These are phyloP conservation scores for Cyaniris semiargus DNA, from an alignment of 2,888 invertebrate species.

Conservation along the genomic window DNA sequence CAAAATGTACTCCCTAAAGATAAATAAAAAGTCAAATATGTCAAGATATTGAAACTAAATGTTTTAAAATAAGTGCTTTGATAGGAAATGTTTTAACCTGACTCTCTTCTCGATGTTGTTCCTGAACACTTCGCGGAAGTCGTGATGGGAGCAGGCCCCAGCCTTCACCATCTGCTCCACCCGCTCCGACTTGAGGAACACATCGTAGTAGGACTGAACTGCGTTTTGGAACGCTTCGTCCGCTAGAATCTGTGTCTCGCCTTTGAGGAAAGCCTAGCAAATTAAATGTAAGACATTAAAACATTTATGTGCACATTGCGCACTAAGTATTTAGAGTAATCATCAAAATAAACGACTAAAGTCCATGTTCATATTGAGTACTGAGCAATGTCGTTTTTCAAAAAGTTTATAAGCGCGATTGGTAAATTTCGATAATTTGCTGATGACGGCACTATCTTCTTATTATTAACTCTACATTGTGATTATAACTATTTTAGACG, in stretches of 20 bases:
- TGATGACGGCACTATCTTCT: too few species aligned
- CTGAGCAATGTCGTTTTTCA: too few species aligned
- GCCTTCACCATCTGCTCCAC: slow-evolving; percentile 98
- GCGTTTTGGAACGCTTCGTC: slow-evolving; percentile 99
- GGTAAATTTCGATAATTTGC: too few species aligned
- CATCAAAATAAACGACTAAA: too few species aligned
- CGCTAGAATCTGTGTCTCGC: slow-evolving; percentile 98
- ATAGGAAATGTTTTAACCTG: slow-evolving; percentile 76
- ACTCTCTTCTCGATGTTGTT: slow-evolving; percentile 99
- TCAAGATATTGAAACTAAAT: not conserved
- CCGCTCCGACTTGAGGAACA: slow-evolving; percentile 98
- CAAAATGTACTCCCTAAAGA: too few species aligned
- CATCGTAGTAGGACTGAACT: slow-evolving; percentile 96
- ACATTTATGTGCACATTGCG: not conserved
- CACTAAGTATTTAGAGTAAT: not conserved
- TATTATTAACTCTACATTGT: not conserved
- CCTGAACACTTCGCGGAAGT: slow-evolving; percentile 96
- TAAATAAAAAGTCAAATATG: too few species aligned
- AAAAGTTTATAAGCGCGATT: too few species aligned
- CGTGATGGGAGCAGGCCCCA: slow-evolving; percentile 98
- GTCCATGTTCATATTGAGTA: too few species aligned
- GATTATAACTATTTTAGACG: not conserved
- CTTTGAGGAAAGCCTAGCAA: slow-evolving; percentile 93
- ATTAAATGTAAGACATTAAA: not conserved
- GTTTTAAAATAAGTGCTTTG: not conserved